phyloP scores from a whole-genome alignment of 2,113 vertebrate species.

The Grus americana region DNA sequence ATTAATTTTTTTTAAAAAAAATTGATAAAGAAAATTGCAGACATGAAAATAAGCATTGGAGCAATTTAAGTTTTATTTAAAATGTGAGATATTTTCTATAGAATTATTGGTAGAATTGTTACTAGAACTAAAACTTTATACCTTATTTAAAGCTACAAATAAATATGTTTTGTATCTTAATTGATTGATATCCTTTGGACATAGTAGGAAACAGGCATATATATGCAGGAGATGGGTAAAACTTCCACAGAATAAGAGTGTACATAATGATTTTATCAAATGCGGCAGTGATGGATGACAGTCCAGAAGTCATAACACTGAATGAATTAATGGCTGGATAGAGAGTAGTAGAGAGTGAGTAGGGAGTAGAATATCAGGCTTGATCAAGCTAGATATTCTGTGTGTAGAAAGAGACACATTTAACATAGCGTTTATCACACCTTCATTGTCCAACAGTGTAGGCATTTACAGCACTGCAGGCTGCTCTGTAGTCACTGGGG shows the following conservation, averaged over 20 bases:
- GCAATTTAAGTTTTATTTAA: neutral
- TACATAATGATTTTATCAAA: neutral
- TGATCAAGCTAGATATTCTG: neutral
- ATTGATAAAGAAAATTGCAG: neutral
- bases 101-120: neutral
- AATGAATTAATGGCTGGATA: neutral
- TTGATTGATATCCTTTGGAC: neutral
- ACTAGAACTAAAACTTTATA: neutral
- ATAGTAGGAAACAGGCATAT: neutral
- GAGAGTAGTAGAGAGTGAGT: neutral
- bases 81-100: neutral
- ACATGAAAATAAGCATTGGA: neutral
- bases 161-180: neutral
- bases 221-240: neutral
- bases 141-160: neutral
- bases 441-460: neutral
- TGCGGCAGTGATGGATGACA: neutral
- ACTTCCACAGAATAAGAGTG: neutral
- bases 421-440: neutral
- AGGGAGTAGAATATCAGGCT: neutral
- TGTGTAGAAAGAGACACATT: neutral
- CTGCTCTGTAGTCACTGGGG: neutral
- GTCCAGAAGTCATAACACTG: neutral
- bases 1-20: neutral
- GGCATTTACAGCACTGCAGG: neutral